Evolutionary conservation across 2,113 vertebrate species (phyloP), one percentile per base, ranked within the genome.

Genomic region (Gymnobelideus leadbeateri): DNA sequence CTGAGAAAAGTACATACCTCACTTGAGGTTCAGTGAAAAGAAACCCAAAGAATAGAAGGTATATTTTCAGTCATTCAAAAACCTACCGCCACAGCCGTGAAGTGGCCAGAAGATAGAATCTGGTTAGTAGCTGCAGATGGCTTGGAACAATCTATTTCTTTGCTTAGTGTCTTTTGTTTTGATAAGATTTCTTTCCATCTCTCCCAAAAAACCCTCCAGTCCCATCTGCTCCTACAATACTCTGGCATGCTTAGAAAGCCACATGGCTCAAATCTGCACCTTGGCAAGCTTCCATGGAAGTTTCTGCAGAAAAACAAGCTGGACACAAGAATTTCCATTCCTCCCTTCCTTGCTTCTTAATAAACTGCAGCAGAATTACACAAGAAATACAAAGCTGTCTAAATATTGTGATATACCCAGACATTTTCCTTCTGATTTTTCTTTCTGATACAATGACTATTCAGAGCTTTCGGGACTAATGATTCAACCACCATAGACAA

Each of bases 251-350:
- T 97, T 93, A 91, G 94, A 95, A 96, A 53, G 37, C 89, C 93
- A 84, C n/a, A 92, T 92, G 54, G 92, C 68, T 91, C 96, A 94
- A 93, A 43, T 92, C 77, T 61, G 24, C 11, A 77, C 37, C 95
- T 96, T 94, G 94, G 90, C 97, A 97, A 92, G 91, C 47, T 43
- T 91, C 53, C 92, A 89, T 77, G 37, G 37, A 94, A 53, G 37
- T 96, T 92, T 95, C 55, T 91, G 94, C 92, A 96, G 97, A 89
- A 96, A 95, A 96, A 96, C 43, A 94, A 96, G 25, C 55, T 90
- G 52, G 91, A 96, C 89, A 94, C 89, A 95, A 93, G 90, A 96
- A n/a, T 95, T 95, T 97, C 89, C 93, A 84, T 92, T 89, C 26
- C n/a, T 93, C 51, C 68, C 28, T 24, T 91, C 43, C 28, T 91